These are phyloP conservation scores for Danaus chrysippus DNA, from an alignment of 2,888 invertebrate genomes.

Conservation along the genomic window DNA sequence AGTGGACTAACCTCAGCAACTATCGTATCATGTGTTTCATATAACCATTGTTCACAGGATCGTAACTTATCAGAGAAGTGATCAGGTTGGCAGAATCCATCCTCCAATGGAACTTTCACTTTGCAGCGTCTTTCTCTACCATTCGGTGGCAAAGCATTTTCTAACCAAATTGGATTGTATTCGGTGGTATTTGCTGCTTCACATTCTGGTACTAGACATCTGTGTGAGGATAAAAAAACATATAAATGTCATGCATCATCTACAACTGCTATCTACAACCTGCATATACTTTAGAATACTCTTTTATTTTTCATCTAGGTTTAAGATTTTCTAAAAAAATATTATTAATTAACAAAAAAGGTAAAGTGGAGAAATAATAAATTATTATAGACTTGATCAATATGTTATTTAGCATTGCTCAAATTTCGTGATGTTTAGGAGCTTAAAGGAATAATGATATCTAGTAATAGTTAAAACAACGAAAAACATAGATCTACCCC, in stretches of 20 bases:
- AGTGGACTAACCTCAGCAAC: constrained; percentile 59
- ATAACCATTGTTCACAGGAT: constrained; percentile 60
- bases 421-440: too few relatives aligned
- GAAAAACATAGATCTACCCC: too few relatives aligned
- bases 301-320: too few relatives aligned
- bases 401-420: too few relatives aligned
- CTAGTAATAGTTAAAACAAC: too few relatives aligned
- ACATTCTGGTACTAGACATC: constrained; percentile 68
- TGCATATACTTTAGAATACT: too few relatives aligned
- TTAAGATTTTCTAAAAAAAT: too few relatives aligned
- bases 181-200: constrained; percentile 55
- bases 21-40: constrained; percentile 60
- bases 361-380: too few relatives aligned
- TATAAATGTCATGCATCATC: neutral
- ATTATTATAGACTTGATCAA: too few relatives aligned
- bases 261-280: too few relatives aligned
- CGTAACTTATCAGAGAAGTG: constrained; percentile 55
- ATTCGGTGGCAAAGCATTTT: constrained; percentile 45
- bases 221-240: constrained; percentile 41
- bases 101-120: constrained; percentile 36
- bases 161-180: constrained; percentile 55
- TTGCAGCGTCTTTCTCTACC: constrained; percentile 45
- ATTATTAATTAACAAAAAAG: too few relatives aligned
- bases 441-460: too few relatives aligned
- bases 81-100: constrained; percentile 41